These are phyloP conservation scores for Philopotamus ludificatus DNA, from an alignment of 1,140 invertebrate species.

Conservation along the genomic window DNA sequence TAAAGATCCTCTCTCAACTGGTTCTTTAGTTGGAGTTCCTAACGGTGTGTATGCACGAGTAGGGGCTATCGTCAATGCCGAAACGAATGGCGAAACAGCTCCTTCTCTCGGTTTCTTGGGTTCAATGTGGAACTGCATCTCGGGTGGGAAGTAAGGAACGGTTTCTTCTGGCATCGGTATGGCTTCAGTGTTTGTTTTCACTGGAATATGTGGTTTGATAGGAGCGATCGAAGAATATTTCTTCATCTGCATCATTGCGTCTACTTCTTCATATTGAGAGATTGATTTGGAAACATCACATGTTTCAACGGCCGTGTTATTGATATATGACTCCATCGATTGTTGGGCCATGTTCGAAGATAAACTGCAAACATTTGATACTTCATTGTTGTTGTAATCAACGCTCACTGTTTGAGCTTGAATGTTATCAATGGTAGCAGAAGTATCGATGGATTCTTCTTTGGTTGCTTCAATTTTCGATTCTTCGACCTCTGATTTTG, in stretches of 20 bases:
- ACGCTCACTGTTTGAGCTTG: constrained; percentile 53
- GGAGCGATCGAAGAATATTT: constrained; percentile 52
- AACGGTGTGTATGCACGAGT: constrained; percentile 63
- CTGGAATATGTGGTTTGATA: constrained; percentile 54
- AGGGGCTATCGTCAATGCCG: constrained; percentile 67
- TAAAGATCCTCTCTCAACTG: constrained; percentile 55
- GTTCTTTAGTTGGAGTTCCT: constrained; percentile 38
- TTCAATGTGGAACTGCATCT: constrained; percentile 58
- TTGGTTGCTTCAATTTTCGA: background rate
- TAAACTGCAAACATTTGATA: constrained; percentile 17
- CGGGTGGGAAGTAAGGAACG: constrained; percentile 61
- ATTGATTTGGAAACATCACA: background rate
- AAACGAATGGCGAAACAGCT: constrained; percentile 63
- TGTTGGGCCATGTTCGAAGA: constrained; percentile 12
- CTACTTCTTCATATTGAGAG: constrained; percentile 16
- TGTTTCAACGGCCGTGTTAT: constrained; percentile 6
- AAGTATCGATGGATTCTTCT: background rate
- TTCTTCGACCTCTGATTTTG: background rate
- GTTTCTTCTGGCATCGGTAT: constrained; percentile 61
- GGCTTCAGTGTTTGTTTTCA: constrained; percentile 47
- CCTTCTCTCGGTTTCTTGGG: constrained; percentile 53
- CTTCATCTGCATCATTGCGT: constrained; percentile 17
- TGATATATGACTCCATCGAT: background rate
- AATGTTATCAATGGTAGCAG: background rate
- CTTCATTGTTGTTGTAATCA: constrained; percentile 50